Conservation (phyloP, 2,888 invertebrate genomes). For the Itoplectis maculator region DNA sequence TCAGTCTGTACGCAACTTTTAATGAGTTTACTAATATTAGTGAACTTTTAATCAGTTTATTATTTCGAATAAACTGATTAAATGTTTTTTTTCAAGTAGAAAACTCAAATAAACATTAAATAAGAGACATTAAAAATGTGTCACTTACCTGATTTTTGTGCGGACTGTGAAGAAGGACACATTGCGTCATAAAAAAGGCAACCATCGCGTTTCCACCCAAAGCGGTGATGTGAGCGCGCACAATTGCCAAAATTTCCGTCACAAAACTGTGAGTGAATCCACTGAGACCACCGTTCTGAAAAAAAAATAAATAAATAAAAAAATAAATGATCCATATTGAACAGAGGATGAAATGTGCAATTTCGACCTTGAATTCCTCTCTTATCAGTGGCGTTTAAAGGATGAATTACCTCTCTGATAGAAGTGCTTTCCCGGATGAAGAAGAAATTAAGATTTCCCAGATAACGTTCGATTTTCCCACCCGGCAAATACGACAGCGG, state of each 20-base stretch:
- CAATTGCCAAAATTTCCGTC: conserved; percentile 96
- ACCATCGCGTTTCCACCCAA: conserved; percentile 98
- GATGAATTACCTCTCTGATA: conserved; percentile 89
- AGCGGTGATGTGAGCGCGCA: conserved; percentile 96
- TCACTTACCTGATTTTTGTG: conserved; percentile 96
- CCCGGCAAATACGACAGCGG: conserved; percentile 93
- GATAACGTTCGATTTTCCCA: conserved; percentile 91
- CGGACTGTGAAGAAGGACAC: conserved; percentile 95
- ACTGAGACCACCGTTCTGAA: conserved; percentile 94
- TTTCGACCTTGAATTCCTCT: not conserved
- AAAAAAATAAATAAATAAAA: conserved; percentile 74
- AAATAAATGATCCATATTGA: too few relatives aligned
- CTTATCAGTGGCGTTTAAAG: conserved; percentile 4
- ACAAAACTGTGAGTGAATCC: conserved; percentile 98
- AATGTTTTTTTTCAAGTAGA: not conserved
- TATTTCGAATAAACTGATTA: too few relatives aligned
- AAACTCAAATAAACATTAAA: not conserved
- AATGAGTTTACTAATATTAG: too few relatives aligned
- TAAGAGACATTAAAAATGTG: conserved; percentile 22
- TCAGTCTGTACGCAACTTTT: too few relatives aligned
- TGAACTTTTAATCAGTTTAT: too few relatives aligned
- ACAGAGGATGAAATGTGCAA: too few relatives aligned
- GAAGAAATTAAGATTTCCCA: conserved; percentile 97
- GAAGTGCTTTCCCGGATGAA: conserved; percentile 98
- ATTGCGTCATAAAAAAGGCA: conserved; percentile 96